phyloP scores from a whole-genome alignment of 2,888 invertebrate genomes.

The Brenthis ino region DNA sequence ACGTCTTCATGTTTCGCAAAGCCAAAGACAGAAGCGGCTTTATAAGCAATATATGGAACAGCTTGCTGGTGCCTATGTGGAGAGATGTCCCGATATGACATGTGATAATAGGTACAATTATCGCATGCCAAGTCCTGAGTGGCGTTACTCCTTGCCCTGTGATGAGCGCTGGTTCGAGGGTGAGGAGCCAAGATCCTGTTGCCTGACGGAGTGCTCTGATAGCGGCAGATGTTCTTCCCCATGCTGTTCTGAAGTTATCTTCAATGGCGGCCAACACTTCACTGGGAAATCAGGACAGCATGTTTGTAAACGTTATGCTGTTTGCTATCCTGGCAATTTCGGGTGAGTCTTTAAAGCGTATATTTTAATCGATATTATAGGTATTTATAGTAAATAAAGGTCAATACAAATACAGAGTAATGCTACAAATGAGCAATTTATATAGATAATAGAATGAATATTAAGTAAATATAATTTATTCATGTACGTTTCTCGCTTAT shows the following conservation, averaged over 20 bases:
- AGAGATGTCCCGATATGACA: slow-evolving; percentile 66
- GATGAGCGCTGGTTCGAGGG: slow-evolving; percentile 65
- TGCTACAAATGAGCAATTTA: too few species aligned
- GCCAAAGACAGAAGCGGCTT: slow-evolving; percentile 74
- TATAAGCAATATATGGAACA: slow-evolving; percentile 80
- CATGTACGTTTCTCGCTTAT: too few species aligned
- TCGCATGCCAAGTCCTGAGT: slow-evolving; percentile 60
- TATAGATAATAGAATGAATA: too few species aligned
- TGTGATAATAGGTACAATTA: slow-evolving; percentile 62
- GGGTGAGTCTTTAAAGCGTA: slow-evolving; percentile 58
- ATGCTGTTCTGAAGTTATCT: slow-evolving; percentile 79
- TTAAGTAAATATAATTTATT: too few species aligned
- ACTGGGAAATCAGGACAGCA: slow-evolving; percentile 65
- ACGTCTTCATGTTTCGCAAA: slow-evolving; percentile 79
- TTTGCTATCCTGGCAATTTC: slow-evolving; percentile 75
- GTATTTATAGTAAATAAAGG: neutral
- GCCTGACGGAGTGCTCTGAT: slow-evolving; percentile 67
- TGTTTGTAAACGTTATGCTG: slow-evolving; percentile 57
- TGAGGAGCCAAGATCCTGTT: slow-evolving; percentile 61
- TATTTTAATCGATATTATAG: neutral
- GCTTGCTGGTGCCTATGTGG: slow-evolving; percentile 72
- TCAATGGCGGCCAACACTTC: slow-evolving; percentile 77
- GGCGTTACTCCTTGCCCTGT: slow-evolving; percentile 62
- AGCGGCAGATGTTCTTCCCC: slow-evolving; percentile 76
- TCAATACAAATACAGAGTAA: too few species aligned